phyloP scores from a whole-genome alignment of 2,888 invertebrate species.

The Agonopterix arenella region DNA sequence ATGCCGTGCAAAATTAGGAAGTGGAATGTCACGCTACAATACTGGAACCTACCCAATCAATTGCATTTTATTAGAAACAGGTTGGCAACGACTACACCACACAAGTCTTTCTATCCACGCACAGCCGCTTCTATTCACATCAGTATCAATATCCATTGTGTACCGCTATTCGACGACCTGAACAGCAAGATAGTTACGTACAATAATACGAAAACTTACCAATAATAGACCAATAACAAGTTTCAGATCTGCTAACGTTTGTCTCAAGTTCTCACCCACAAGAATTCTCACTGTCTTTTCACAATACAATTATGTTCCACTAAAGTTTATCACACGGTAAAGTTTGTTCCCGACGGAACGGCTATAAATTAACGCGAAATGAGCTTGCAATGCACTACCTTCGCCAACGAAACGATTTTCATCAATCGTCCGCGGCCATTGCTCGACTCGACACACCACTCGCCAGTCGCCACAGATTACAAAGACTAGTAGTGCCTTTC shows the following conservation, averaged over 20 bases:
- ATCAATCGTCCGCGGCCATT: conserved; percentile 26
- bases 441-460: not conserved
- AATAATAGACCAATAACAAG: conserved; percentile 56
- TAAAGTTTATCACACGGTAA: no score
- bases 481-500: no score
- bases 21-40: conserved; percentile 25
- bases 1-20: conserved; percentile 19
- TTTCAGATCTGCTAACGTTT: conserved; percentile 37
- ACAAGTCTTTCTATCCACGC: not conserved
- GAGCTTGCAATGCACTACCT: not conserved
- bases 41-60: conserved; percentile 11
- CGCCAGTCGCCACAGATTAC: no score
- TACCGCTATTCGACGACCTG: conserved; percentile 13
- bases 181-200: conserved; percentile 7
- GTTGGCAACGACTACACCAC: conserved; percentile 12
- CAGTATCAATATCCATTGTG: conserved; percentile 16
- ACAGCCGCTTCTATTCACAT: conserved; percentile 8
- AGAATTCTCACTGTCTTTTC: conserved; percentile 36
- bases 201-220: conserved; percentile 45
- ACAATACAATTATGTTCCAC: conserved; percentile 16
- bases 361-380: conserved; percentile 19
- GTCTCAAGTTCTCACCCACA: conserved; percentile 38
- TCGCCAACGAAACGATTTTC: conserved; percentile 17
- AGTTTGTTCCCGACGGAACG: conserved; percentile 22
- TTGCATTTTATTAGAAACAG: conserved; percentile 6